Conservation (phyloP, 2,797 vertebrate species). For the Crenichthys baileyi region DNA sequence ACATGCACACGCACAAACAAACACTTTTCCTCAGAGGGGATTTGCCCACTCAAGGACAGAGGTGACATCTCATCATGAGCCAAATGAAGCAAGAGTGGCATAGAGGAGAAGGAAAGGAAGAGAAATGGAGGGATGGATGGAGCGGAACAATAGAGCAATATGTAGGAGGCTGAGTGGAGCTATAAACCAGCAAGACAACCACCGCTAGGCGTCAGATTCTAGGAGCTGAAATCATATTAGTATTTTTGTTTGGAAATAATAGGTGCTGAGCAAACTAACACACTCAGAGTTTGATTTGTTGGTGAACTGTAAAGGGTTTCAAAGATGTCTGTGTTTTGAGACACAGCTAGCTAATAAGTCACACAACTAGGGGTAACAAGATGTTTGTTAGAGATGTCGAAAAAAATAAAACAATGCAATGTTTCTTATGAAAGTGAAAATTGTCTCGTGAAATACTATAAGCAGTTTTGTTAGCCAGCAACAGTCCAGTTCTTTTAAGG, state of each 20-base stretch:
- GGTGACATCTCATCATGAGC: constrained; percentile 81
- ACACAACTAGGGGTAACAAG: neutral
- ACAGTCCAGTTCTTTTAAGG: neutral
- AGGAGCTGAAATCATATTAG: constrained; percentile 50
- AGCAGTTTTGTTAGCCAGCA: neutral
- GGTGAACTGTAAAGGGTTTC: neutral
- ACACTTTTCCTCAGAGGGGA: constrained; percentile 60
- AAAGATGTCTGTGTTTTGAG: neutral
- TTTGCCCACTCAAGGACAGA: constrained; percentile 73
- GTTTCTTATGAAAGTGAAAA: neutral
- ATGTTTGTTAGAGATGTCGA: neutral
- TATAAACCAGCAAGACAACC: constrained; percentile 39
- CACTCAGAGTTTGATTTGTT: neutral
- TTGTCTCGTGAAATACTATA: neutral
- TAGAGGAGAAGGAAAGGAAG: constrained; percentile 52
- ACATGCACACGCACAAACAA: constrained; percentile 29
- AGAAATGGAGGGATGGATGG: constrained; percentile 62
- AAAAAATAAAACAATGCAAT: neutral
- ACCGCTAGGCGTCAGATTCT: constrained; percentile 44
- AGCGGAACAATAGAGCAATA: constrained; percentile 55
- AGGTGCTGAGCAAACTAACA: neutral
- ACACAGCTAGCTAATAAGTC: neutral
- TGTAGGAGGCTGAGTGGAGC: constrained; percentile 55
- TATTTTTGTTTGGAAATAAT: constrained; percentile 1
- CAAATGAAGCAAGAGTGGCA: constrained; percentile 76